Base-by-base conservation (phyloP, 2,888 invertebrate genomes). In the Epinotia nisella region DNA sequence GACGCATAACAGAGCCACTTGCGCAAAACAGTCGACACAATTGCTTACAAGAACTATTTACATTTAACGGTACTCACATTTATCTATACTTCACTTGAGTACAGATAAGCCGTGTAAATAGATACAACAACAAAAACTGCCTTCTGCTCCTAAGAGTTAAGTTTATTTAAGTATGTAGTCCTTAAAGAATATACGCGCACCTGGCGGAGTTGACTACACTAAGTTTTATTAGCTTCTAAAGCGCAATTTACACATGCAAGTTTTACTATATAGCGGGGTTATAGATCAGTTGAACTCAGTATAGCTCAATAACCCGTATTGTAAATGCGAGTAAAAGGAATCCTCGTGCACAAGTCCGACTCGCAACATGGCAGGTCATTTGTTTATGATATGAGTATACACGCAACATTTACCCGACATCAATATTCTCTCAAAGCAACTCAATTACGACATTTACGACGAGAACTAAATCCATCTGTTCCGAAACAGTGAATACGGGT, bases 1-100 rank as follows among this genome's bases (percentile, higher is more conserved):
- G 80, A 84, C 80, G 82, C 85, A 83, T 83, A 79, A 80, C 72
- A 39, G 19, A 71, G n/a, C 79, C 75, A 71, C 76, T 84, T 83
- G 80, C 84, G 83, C 82, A 83, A 85, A 82, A 76, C 35, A 68
- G 24, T 58, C 53, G 39, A 68, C 68, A 69, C 64, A 69, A 59
- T 73, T 68, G 39, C 56, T 68, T 24, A 64, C 51, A 66, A 68
- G 62, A 73, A 51, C 59, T 58, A 68, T 62, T 67, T 60, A 55
- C 67, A 49, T 56, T 56, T 11, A n/a, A 2, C 15, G n/a, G 19
- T 56, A n/a, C n/a, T 49, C n/a, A 2, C n/a, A 13, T 58, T n/a
- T 56, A 55, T 13, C 7, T 29, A 24, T 13, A 21, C 13, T 19
- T 11, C 19, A 55, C 21, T 55, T 55, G 15, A 45, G 19, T 9